Evolutionary conservation across 2,888 invertebrate genomes (phyloP), one percentile per base, ranked within the genome.

Genomic region (Charanyca ferruginea): DNA sequence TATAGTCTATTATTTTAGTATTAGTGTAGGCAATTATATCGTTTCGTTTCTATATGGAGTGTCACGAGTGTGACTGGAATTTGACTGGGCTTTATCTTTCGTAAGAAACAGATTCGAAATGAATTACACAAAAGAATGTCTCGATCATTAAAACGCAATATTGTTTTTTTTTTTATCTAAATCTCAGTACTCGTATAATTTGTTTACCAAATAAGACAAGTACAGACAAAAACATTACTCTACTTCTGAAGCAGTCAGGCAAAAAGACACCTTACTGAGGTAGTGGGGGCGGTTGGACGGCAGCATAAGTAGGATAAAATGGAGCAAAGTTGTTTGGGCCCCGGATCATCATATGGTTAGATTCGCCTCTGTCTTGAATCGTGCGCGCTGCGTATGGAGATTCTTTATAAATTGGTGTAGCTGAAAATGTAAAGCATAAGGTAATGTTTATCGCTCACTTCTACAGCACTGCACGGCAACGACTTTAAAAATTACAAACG

Each of bases 321-420:
- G 96, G 96, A n/a, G 96, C 96, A 84, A 96, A 97, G 28, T 91
- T 89, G 3, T 83, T 87, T 16, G 93, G 92, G 6, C 95, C 96
- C 2, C 93, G 85, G 28, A 96, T 92, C 76, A 92, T 91, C 25
- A 96, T 96, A 80, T 97, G 94, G 60, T 96, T 96, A 13, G 95
- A 96, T 84, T 97, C 97, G 38, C 96, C 96, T 44, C 96, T 94
- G 73, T 97, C 97, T 66, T 96, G 96, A 53, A 97, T 96, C 69
- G 96, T 96, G 55, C 95, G 94, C 4, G 97, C 96, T n/a, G 96
- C 94, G 83, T 96, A 96, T 48, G 95, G 90, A 20, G 97, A 96
- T 87, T 96, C 97, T 71, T 96, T 96, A 88, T 97, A 97, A 22
- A 97, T 96, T 3, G 97, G 97, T 70, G 96, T 96, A 79, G 96